phyloP scores from a whole-genome alignment of 2,113 vertebrate genomes.

The Nestor notabilis region DNA sequence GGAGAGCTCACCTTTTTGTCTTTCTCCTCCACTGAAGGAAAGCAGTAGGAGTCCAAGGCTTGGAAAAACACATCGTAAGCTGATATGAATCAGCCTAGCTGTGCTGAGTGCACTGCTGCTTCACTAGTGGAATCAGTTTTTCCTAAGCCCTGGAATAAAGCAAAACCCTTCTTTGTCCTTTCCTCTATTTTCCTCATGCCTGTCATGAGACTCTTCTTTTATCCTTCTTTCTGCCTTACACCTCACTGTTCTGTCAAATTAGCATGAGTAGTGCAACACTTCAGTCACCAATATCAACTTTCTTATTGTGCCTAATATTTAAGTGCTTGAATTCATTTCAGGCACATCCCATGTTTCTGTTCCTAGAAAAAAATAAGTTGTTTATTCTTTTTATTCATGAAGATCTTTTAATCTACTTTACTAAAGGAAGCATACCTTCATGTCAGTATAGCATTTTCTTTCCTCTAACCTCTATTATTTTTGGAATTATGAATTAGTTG shows the following conservation, averaged over 20 bases:
- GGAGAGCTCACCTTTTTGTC: background rate
- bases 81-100: background rate
- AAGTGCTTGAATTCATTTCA: background rate
- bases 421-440: background rate
- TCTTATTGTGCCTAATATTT: background rate
- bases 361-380: background rate
- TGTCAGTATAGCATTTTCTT: background rate
- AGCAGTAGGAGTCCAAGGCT: background rate
- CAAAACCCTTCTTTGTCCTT: background rate
- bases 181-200: background rate
- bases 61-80: background rate
- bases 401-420: background rate
- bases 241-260: background rate
- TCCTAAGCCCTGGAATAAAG: background rate
- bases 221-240: background rate
- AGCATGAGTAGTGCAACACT: background rate
- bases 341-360: background rate
- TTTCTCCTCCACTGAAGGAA: background rate
- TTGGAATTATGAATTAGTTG: background rate
- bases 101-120: background rate
- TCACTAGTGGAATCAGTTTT: background rate
- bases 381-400: background rate
- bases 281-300: background rate
- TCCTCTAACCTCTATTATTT: background rate
- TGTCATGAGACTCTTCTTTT: background rate